Percentiles rank a stretch among this genome's conserved stretches.
Conservation (phyloP, 2,113 vertebrate genomes). For the Nothoprocta pentlandii region DNA sequence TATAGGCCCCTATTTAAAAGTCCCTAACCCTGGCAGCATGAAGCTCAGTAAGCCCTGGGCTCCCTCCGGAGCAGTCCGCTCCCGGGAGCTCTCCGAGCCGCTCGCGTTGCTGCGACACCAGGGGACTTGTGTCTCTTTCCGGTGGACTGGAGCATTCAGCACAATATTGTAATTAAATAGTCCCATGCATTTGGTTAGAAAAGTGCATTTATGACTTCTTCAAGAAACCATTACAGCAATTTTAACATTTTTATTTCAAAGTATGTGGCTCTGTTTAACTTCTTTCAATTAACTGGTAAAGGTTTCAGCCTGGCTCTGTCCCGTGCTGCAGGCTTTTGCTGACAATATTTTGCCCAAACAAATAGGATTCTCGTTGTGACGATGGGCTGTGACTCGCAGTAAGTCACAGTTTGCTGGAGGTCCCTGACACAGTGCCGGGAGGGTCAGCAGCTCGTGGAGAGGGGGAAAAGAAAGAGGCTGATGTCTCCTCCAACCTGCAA, state of each 20-base stretch:
- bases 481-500: conserved; percentile 62
- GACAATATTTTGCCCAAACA: conserved; percentile 1
- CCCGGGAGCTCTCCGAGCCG: not conserved
- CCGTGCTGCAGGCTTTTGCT: not conserved
- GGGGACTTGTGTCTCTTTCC: rapidly evolving
- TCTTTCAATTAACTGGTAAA: not conserved
- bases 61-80: rapidly evolving
- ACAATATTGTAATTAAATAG: not conserved
- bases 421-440: conserved; percentile 63
- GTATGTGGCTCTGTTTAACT: not conserved
- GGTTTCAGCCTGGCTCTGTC: conserved; percentile 3
- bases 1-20: rapidly evolving
- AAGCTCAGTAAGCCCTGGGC: not conserved
- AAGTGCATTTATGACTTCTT: not conserved
- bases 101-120: rapidly evolving
- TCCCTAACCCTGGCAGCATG: not conserved
- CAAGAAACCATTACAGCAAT: not conserved
- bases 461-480: conserved; percentile 66
- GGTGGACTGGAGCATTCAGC: rapidly evolving
- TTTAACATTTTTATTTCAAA: not conserved
- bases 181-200: rapidly evolving
- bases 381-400: not conserved
- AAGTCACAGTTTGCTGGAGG: conserved; percentile 57
- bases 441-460: conserved; percentile 74
- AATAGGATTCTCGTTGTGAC: not conserved